Evolutionary conservation across 1,140 invertebrate species (phyloP).

Genomic region (Microplitis demolitor): DNA sequence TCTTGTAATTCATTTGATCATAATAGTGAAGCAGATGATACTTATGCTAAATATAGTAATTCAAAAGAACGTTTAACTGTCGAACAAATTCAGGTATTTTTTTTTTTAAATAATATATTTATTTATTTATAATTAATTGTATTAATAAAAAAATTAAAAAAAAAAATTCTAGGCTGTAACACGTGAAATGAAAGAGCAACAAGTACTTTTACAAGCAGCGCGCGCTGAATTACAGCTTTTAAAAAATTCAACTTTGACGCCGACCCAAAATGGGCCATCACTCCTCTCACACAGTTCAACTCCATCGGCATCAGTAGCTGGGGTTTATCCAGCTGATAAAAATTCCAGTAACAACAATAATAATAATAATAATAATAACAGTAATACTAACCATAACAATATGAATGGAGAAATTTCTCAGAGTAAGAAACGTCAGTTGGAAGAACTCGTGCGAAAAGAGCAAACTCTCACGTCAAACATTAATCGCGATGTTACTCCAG

Average conservation of each 20-base stretch:
- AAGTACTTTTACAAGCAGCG: constrained; percentile 45
- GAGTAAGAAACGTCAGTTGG: constrained; percentile 48
- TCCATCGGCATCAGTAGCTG: constrained; percentile 32
- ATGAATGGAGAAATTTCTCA: constrained; percentile 35
- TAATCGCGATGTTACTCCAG: constrained; percentile 43
- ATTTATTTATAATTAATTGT: background rate
- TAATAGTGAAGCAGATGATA: constrained; percentile 40
- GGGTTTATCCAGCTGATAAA: constrained; percentile 35
- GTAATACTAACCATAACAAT: constrained; percentile 8
- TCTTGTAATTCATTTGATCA: constrained; percentile 37
- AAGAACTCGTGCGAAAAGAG: constrained; percentile 54
- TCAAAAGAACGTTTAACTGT: constrained; percentile 35
- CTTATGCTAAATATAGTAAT: constrained; percentile 33
- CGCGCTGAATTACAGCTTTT: constrained; percentile 51
- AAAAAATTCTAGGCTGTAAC: constrained; percentile 44
- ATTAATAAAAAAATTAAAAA: background rate
- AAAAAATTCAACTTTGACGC: constrained; percentile 40
- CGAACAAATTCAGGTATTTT: constrained; percentile 46
- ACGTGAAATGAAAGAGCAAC: constrained; percentile 53
- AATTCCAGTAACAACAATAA: constrained; percentile 39
- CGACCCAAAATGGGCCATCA: constrained; percentile 1
- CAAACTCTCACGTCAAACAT: constrained; percentile 41
- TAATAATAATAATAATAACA: constrained; percentile 14
- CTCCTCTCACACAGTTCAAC: constrained; percentile 33
- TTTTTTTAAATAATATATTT: constrained; percentile 8